These are phyloP conservation scores for Drosophila ohnishii DNA, from an alignment of 1,140 invertebrate species.

Conservation along the genomic window DNA sequence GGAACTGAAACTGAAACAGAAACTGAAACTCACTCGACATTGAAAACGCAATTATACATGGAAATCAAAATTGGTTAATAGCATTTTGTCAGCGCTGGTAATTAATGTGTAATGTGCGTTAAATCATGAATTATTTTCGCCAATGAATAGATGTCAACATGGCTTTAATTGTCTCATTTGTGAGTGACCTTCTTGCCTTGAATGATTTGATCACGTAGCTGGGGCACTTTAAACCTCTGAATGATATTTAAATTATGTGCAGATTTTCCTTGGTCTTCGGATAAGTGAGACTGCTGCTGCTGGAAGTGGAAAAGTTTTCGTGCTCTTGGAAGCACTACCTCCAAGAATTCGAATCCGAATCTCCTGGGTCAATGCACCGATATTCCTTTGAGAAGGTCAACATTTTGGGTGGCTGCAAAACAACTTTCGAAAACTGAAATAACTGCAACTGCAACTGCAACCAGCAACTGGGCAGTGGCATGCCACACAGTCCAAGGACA, in stretches of 20 bases:
- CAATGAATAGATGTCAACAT: conserved; percentile 51
- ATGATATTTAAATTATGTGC: conserved; percentile 31
- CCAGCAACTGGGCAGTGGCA: conserved; percentile 28
- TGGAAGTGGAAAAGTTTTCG: background rate
- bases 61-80: conserved; percentile 53
- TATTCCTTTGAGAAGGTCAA: conserved; percentile 45
- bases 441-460: conserved; percentile 28
- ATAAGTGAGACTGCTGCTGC: conserved; percentile 6
- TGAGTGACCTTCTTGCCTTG: conserved; percentile 40
- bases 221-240: conserved; percentile 1
- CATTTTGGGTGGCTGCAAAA: conserved; percentile 58
- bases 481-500: conserved; percentile 60
- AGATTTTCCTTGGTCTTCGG: conserved; percentile 23
- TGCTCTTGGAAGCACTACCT: background rate
- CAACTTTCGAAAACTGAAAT: conserved; percentile 66
- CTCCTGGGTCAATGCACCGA: conserved; percentile 53
- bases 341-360: background rate
- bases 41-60: conserved; percentile 69
- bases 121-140: conserved; percentile 56
- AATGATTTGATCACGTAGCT: conserved; percentile 14
- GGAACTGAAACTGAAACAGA: conserved; percentile 9
- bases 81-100: conserved; percentile 61
- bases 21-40: conserved; percentile 41
- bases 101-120: conserved; percentile 63
- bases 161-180: conserved; percentile 28